A percentile compares a stretch with the other conserved stretches of the same genome.
These are phyloP conservation scores for Tetraneura akinire DNA, from an alignment of 1,140 invertebrate species.

Conservation along the genomic window DNA sequence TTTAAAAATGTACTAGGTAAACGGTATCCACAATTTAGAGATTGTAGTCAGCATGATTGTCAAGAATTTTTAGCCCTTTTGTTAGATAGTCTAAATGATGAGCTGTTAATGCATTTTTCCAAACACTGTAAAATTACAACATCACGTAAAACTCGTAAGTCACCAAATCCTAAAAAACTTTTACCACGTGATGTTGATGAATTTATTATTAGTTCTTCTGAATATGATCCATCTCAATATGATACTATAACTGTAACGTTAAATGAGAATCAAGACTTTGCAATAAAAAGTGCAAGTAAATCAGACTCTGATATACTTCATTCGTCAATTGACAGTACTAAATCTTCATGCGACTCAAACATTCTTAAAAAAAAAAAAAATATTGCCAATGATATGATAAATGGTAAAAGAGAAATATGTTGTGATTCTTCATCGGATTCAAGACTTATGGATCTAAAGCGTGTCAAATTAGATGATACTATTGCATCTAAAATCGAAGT, in stretches of 20 bases:
- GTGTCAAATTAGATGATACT: constrained; percentile 48
- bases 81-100: constrained; percentile 70
- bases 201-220: constrained; percentile 34
- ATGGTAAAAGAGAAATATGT: constrained; percentile 49
- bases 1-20: constrained; percentile 68
- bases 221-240: constrained; percentile 18
- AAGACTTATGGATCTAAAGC: constrained; percentile 39
- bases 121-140: constrained; percentile 27
- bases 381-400: constrained; percentile 25
- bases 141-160: constrained; percentile 47
- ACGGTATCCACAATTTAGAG: constrained; percentile 69
- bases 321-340: background rate
- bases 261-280: background rate
- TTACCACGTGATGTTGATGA: constrained; percentile 44
- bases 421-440: constrained; percentile 46
- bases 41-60: constrained; percentile 70
- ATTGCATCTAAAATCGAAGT: background rate
- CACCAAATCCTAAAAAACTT: constrained; percentile 34
- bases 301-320: background rate
- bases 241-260: background rate
- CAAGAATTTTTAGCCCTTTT: constrained; percentile 74
- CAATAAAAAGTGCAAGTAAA: background rate
- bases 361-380: background rate
- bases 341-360: background rate
- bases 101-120: constrained; percentile 56